Evolutionary conservation across 2,797 vertebrate genomes (phyloP).

Genomic region (Poecilia gillii): DNA sequence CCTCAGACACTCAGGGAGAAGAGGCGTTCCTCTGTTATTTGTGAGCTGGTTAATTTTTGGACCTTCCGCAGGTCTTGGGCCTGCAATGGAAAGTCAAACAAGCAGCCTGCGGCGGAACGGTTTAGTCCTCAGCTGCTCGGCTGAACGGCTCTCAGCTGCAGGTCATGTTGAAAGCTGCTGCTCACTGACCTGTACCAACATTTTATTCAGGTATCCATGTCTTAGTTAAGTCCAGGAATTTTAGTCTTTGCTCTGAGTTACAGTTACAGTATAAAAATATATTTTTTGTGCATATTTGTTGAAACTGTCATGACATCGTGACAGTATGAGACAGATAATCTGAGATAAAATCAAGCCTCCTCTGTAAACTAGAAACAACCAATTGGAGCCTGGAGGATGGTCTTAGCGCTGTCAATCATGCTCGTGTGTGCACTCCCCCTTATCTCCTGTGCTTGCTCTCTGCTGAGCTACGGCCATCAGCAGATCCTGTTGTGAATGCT

Average conservation of each 20-base stretch:
- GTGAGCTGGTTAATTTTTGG: background rate
- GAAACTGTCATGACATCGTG: too few relatives aligned
- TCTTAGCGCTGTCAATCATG: too few relatives aligned
- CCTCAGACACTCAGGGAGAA: background rate
- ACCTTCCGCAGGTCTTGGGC: background rate
- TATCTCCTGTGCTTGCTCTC: too few relatives aligned
- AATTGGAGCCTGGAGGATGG: too few relatives aligned
- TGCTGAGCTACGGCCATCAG: too few relatives aligned
- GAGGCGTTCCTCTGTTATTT: background rate
- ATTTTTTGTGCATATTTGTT: too few relatives aligned
- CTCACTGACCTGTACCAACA: background rate
- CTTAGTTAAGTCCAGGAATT: background rate
- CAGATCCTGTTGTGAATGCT: too few relatives aligned
- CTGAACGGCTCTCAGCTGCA: background rate
- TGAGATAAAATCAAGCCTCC: too few relatives aligned
- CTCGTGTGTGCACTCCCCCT: too few relatives aligned
- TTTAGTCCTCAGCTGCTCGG: background rate
- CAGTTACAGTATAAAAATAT: too few relatives aligned
- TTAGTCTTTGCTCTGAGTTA: background rate
- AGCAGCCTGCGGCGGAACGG: background rate
- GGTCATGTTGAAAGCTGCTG: background rate
- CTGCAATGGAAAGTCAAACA: constrained; percentile 6
- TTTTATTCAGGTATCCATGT: background rate
- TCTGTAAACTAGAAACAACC: too few relatives aligned
- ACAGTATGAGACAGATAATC: too few relatives aligned